Percentiles rank a stretch among this genome's conserved stretches.
Evolutionary conservation across 2,888 invertebrate species (phyloP).

Genomic region (Habroteleia sp.): DNA sequence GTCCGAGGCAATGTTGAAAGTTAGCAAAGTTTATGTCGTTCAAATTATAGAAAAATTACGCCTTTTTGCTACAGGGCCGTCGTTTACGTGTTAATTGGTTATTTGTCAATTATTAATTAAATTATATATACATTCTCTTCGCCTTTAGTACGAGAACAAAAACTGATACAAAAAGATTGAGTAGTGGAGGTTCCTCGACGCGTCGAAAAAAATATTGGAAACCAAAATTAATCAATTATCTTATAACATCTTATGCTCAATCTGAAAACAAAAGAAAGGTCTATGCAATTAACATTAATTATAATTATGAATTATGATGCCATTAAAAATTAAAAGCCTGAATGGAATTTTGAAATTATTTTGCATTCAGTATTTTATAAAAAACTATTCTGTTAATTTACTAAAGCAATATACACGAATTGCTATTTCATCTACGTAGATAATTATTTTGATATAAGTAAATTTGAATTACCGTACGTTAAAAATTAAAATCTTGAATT

Average conservation of each 20-base stretch:
- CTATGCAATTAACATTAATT: too few species aligned
- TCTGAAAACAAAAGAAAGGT: constrained; percentile 16
- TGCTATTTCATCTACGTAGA: too few species aligned
- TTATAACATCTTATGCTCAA: constrained; percentile 16
- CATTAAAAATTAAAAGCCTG: too few species aligned
- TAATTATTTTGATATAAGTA: too few species aligned
- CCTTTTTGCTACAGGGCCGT: constrained; percentile 76
- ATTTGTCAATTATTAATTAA: constrained; percentile 80
- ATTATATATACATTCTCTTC: constrained; percentile 68
- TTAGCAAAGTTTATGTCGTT: constrained; percentile 78
- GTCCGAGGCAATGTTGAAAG: constrained; percentile 77
- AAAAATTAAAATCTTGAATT: too few species aligned
- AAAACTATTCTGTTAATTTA: too few species aligned
- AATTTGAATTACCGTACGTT: too few species aligned
- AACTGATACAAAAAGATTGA: constrained; percentile 23
- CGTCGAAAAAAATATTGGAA: background rate
- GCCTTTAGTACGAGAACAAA: constrained; percentile 48
- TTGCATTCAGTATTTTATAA: too few species aligned
- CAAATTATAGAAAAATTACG: constrained; percentile 73
- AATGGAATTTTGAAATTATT: too few species aligned
- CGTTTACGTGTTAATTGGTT: constrained; percentile 78
- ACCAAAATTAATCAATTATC: background rate
- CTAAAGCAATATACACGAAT: too few species aligned
- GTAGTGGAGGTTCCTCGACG: constrained; percentile 1
- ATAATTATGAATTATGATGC: too few species aligned